A percentile compares a stretch with the other conserved stretches of the same genome.
Conservation (phyloP, 2,113 vertebrate species). For the Burhinus bistriatus region DNA sequence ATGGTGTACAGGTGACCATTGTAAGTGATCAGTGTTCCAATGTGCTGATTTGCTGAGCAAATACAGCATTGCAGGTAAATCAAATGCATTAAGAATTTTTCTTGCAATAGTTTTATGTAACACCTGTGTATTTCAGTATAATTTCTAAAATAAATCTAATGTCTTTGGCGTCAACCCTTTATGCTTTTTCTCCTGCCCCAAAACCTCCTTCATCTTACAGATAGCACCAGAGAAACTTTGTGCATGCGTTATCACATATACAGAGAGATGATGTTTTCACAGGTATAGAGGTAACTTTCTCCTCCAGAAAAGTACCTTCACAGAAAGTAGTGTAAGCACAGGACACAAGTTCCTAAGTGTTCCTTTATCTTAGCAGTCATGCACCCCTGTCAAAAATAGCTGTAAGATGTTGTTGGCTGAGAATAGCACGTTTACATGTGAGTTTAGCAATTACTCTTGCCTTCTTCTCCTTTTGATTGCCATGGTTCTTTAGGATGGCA, state of each 20-base stretch:
- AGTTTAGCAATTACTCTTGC: background rate
- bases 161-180: background rate
- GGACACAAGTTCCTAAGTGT: background rate
- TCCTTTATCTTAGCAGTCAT: background rate
- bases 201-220: background rate
- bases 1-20: background rate
- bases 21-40: background rate
- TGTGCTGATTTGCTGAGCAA: background rate
- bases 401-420: background rate
- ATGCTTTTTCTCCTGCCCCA: background rate
- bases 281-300: background rate
- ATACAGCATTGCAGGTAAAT: background rate
- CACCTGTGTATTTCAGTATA: rapidly evolving
- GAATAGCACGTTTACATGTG: background rate
- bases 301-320: background rate
- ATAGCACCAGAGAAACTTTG: background rate
- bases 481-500: background rate
- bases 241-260: rapidly evolving
- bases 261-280: background rate
- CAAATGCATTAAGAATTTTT: background rate
- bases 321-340: background rate
- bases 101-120: background rate
- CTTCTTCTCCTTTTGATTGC: background rate
- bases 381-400: background rate
- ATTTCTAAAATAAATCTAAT: background rate